phyloP scores from a whole-genome alignment of 2,888 invertebrate species.

The Eupithecia dodoneata region DNA sequence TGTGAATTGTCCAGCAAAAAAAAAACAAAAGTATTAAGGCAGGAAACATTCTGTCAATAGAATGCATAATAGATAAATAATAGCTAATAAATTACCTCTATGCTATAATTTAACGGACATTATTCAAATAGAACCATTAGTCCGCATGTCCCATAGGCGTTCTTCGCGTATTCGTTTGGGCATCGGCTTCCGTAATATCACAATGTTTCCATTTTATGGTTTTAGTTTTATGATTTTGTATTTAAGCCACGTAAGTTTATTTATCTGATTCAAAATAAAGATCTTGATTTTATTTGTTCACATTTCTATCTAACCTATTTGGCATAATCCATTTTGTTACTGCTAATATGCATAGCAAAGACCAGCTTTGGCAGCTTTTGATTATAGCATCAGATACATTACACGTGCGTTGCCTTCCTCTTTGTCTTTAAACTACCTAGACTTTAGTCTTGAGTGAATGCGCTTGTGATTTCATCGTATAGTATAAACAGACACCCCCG shows the following conservation, averaged over 20 bases:
- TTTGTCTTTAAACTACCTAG: neutral
- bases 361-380: neutral
- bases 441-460: neutral
- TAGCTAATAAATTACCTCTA: neutral
- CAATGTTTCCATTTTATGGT: neutral
- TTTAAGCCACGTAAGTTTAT: neutral
- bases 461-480: no score
- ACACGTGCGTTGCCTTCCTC: no score
- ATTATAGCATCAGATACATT: neutral
- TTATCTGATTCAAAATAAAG: neutral
- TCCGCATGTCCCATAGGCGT: neutral
- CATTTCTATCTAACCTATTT: neutral
- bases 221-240: neutral
- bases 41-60: neutral
- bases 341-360: neutral
- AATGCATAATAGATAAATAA: neutral
- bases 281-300: no score
- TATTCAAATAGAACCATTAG: constrained; percentile 4
- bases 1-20: no score
- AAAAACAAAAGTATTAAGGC: neutral
- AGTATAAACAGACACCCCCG: no score
- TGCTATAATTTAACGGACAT: neutral
- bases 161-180: neutral
- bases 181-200: neutral
- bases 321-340: no score